Evolutionary conservation across 1,140 invertebrate genomes (phyloP), one percentile per base, ranked within the genome.

Genomic region (Gonatopus flavifemur): DNA sequence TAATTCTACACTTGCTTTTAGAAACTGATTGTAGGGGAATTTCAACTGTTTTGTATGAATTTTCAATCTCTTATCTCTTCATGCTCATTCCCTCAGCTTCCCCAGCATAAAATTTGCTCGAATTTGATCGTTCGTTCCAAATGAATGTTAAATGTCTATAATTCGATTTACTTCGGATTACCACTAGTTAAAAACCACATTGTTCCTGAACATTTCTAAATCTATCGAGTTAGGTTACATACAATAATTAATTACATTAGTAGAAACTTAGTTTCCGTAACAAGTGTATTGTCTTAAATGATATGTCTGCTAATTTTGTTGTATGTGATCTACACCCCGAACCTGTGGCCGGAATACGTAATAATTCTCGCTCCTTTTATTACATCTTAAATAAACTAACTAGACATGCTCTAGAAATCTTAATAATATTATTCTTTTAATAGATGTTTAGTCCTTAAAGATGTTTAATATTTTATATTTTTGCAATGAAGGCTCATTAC

Each of bases 271-370:
- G 74, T 76, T 77, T 73, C 72, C 58, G 64, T 67, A 76, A 76
- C 72, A 72, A 75, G 62, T 70, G 71, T 77, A 77, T 77, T 77
- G 75, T 77, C 74, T 75, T 71, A 76, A 77, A 77, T 77, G 75
- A 77, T 77, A 77, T 77, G 75, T 77, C 66, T 71, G 66, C 74
- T 76, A 76, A 76, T 76, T 69, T 74, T 69, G 57, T 67, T 70
- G 52, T 56, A 66, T 63, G 62, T 51, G 45, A 55, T 53, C 67
- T 63, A 58, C 47, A 36, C 51, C 32, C 60, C 66, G 58, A 65
- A 35, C 63, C 59, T 59, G 56, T 25, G 52, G 49, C 62, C 59
- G 61, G 54, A 60, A 54, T 57, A 55, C 59, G 56, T 66, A 72
- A 73, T 66, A 72, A 66, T 73, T 70, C n/a, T n/a, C n/a, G n/a